Conservation (phyloP, 2,888 invertebrate genomes). For the Chrysomela aeneicollis region DNA sequence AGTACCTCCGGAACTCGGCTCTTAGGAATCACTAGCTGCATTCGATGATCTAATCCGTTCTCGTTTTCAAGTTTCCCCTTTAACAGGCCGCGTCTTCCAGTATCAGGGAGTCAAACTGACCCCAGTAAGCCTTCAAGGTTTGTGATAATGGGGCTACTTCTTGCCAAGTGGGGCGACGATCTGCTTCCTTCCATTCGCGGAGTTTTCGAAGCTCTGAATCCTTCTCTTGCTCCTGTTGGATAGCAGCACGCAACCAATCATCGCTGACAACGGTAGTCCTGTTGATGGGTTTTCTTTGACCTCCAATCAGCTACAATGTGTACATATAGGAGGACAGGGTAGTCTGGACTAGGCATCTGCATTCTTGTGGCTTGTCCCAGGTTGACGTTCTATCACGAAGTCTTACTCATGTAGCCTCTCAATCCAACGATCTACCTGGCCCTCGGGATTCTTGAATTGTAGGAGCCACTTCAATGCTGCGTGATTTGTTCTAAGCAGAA, state of each 20-base stretch:
- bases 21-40: not conserved
- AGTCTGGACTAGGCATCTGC: constrained; percentile 32
- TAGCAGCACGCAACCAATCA: not conserved
- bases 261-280: not conserved
- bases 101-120: constrained; percentile 12
- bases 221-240: no score
- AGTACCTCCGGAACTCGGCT: not conserved
- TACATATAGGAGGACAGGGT: constrained; percentile 29
- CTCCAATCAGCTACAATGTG: constrained; percentile 20
- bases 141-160: constrained; percentile 7
- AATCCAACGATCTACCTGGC: constrained; percentile 52
- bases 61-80: not conserved
- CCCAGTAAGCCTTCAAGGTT: constrained; percentile 9
- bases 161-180: constrained; percentile 9
- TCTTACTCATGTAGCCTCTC: constrained; percentile 45
- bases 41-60: not conserved
- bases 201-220: no score
- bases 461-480: constrained; percentile 51
- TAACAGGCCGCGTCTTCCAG: constrained; percentile 9
- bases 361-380: constrained; percentile 21
- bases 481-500: constrained; percentile 48
- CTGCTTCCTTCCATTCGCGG: not conserved
- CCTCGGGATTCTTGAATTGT: constrained; percentile 50
- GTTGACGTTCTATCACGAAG: constrained; percentile 38
- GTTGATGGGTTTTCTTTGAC: not conserved